phyloP scores from a whole-genome alignment of 2,113 vertebrate species.

The Bagarius yarrelli region DNA sequence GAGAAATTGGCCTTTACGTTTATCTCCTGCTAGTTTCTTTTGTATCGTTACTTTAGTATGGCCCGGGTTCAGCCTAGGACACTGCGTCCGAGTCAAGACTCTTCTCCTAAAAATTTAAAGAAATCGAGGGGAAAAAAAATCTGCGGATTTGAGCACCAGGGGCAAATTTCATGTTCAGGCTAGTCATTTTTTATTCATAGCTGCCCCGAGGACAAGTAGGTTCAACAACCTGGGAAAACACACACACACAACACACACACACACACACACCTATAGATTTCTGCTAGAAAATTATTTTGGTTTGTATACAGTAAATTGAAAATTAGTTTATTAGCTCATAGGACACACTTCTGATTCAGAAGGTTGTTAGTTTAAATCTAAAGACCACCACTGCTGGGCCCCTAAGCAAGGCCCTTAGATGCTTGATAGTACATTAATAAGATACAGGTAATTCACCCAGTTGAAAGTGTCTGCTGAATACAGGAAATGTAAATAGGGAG shows the following conservation, averaged over 20 bases:
- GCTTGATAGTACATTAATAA: too few species aligned
- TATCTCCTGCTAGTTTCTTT: conserved; percentile 30
- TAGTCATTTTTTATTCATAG: neutral
- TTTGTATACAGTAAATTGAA: neutral
- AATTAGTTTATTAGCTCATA: too few species aligned
- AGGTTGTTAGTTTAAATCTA: too few species aligned
- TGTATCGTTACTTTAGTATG: neutral
- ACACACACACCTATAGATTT: too few species aligned
- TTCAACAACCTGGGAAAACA: neutral
- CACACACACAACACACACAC: neutral
- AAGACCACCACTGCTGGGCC: too few species aligned
- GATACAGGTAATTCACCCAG: too few species aligned
- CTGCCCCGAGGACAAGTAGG: neutral
- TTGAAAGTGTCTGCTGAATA: too few species aligned
- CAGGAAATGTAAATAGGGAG: too few species aligned
- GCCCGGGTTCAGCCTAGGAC: conserved; percentile 39
- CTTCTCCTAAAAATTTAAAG: neutral
- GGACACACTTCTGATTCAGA: too few species aligned
- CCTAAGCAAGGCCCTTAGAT: too few species aligned
- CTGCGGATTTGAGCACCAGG: neutral
- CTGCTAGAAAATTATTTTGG: neutral
- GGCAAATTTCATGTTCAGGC: neutral
- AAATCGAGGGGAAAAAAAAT: neutral
- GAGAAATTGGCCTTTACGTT: conserved; percentile 37
- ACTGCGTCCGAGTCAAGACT: neutral